Evolutionary conservation across 2,113 vertebrate genomes (phyloP).

Genomic region (Micronycteris hirsuta): DNA sequence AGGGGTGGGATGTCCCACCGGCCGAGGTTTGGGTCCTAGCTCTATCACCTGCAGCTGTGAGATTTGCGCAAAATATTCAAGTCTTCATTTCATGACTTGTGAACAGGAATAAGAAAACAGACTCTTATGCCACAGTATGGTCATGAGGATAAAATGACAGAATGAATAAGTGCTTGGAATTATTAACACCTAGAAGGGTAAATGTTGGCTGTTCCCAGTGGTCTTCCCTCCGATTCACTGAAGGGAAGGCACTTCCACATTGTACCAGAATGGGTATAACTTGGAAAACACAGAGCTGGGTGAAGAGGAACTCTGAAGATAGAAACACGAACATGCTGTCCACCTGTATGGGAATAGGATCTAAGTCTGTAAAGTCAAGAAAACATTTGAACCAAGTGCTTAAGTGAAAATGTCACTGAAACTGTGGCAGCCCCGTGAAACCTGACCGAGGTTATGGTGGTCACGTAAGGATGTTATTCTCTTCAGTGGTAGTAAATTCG

Average conservation of each 20-base stretch:
- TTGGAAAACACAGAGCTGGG: neutral
- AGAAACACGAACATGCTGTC: neutral
- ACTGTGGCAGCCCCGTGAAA: neutral
- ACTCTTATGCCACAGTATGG: neutral
- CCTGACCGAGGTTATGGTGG: neutral
- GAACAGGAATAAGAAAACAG: neutral
- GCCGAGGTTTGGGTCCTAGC: neutral
- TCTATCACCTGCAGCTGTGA: neutral
- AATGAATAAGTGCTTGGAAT: neutral
- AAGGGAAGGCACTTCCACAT: neutral
- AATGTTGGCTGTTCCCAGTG: neutral
- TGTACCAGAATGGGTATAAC: fast-evolving
- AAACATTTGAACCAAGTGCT: neutral
- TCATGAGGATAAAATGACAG: neutral
- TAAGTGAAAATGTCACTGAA: neutral
- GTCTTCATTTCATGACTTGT: neutral
- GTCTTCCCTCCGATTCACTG: neutral
- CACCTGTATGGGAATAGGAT: neutral
- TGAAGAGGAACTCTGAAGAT: neutral
- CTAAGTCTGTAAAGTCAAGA: neutral
- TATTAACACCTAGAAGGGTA: neutral
- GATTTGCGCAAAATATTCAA: neutral
- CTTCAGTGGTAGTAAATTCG: neutral
- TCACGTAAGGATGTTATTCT: neutral
- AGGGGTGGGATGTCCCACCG: fast-evolving